Conservation (phyloP, 2,113 vertebrate genomes). For the Clarias batrachus region DNA sequence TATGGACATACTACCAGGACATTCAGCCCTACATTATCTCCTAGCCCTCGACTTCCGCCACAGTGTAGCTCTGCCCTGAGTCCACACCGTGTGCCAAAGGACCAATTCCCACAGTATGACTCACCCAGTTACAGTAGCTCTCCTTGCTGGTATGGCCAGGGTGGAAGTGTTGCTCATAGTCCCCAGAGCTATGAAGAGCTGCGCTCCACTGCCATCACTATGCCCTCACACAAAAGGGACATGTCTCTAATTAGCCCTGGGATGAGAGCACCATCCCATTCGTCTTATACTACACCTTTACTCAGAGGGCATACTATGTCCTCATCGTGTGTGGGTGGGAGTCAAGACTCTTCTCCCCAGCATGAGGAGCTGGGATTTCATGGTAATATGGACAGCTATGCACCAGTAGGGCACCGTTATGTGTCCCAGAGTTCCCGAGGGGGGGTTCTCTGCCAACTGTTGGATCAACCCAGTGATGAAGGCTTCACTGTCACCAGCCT, state of each 20-base stretch:
- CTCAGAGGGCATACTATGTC: slow-evolving; percentile 64
- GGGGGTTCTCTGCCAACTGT: slow-evolving; percentile 92
- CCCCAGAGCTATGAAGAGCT: slow-evolving; percentile 86
- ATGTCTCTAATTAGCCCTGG: slow-evolving; percentile 72
- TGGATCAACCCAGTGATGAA: slow-evolving; percentile 92
- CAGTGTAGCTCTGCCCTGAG: slow-evolving; percentile 88
- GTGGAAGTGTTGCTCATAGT: slow-evolving; percentile 77
- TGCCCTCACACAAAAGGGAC: slow-evolving; percentile 81
- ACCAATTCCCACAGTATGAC: slow-evolving; percentile 91
- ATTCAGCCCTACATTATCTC: slow-evolving; percentile 92
- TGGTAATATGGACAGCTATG: slow-evolving; percentile 77
- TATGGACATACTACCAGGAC: slow-evolving; percentile 79
- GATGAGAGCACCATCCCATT: slow-evolving; percentile 69
- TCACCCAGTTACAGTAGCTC: slow-evolving; percentile 95
- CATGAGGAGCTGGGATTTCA: slow-evolving; percentile 78
- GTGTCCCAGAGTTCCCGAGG: slow-evolving; percentile 83
- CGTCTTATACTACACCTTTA: slow-evolving; percentile 60
- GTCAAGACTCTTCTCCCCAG: slow-evolving; percentile 88
- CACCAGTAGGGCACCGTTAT: slow-evolving; percentile 88
- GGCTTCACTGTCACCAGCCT: slow-evolving; percentile 98
- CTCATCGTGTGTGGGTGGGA: slow-evolving; percentile 71
- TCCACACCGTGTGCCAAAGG: slow-evolving; percentile 76
- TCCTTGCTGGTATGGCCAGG: slow-evolving; percentile 92
- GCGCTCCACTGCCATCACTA: slow-evolving; percentile 77
- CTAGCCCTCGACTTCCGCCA: slow-evolving; percentile 82